phyloP scores from a whole-genome alignment of 1,140 invertebrate genomes.

The Cydia fagiglandana region DNA sequence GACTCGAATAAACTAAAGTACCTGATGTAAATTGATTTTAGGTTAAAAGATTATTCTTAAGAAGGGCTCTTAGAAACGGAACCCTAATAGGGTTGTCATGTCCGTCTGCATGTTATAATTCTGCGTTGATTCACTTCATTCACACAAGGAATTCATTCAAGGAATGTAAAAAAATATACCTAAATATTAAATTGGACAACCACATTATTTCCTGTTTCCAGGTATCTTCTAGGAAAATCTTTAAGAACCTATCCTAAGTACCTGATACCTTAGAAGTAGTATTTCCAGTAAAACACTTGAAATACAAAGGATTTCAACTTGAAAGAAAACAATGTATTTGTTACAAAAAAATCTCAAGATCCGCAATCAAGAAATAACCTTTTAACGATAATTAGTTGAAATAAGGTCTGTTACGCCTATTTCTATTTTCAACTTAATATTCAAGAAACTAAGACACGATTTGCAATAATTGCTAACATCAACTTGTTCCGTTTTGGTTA shows the following conservation, averaged over 20 bases:
- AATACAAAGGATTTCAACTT: not conserved
- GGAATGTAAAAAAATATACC: too few species aligned
- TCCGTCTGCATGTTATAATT: too few species aligned
- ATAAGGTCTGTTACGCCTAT: not conserved
- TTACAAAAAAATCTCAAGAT: not conserved
- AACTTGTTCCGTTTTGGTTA: not conserved
- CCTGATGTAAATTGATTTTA: too few species aligned
- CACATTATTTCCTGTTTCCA: not conserved
- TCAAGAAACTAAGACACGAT: not conserved
- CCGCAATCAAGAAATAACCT: not conserved
- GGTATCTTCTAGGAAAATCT: not conserved
- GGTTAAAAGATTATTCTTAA: too few species aligned
- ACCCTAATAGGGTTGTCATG: too few species aligned
- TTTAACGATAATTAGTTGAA: not conserved
- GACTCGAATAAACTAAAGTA: too few species aligned
- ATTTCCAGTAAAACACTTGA: not conserved
- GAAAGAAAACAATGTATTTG: not conserved
- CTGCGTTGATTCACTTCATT: too few species aligned
- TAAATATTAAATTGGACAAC: too few species aligned
- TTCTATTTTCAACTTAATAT: not conserved
- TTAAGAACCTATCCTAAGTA: not conserved
- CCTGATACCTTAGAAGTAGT: not conserved
- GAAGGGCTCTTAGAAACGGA: too few species aligned
- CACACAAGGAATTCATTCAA: too few species aligned
- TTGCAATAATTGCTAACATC: not conserved